Conservation (phyloP, 1,140 invertebrate genomes). For the Armadillidium nasatum region DNA sequence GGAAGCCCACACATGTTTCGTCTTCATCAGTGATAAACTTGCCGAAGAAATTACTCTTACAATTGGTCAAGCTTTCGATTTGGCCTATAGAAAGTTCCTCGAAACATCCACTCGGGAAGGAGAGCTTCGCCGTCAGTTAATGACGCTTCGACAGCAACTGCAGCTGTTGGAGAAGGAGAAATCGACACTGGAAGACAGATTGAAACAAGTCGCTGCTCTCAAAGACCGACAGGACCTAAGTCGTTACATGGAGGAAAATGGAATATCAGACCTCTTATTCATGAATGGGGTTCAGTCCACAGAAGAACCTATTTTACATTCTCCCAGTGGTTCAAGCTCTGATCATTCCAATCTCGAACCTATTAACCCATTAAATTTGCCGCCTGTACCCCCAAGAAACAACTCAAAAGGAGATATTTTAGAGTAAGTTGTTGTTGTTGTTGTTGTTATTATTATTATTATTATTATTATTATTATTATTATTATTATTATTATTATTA, state of each 20-base stretch:
- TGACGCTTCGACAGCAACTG: slow-evolving; percentile 68
- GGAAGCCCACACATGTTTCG: slow-evolving; percentile 88
- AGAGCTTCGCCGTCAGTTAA: slow-evolving; percentile 58
- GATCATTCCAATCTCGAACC: not conserved
- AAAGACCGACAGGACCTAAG: slow-evolving; percentile 37
- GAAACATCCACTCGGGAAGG: slow-evolving; percentile 71
- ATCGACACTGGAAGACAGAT: slow-evolving; percentile 28
- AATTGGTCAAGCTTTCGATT: slow-evolving; percentile 93
- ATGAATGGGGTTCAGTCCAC: not conserved
- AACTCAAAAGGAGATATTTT: not conserved
- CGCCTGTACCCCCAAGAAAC: not conserved
- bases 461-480: too few species aligned
- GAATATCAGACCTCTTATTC: not conserved
- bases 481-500: too few species aligned
- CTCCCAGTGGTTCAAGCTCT: not conserved
- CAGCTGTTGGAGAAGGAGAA: slow-evolving; percentile 31
- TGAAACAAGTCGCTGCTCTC: slow-evolving; percentile 30
- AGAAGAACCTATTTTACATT: not conserved
- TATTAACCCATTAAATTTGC: not conserved
- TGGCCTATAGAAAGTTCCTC: slow-evolving; percentile 80
- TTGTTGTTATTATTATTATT: too few species aligned
- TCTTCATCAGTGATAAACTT: slow-evolving; percentile 90
- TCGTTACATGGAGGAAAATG: slow-evolving; percentile 37
- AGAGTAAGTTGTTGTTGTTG: not conserved
- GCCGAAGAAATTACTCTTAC: slow-evolving; percentile 94